These are phyloP conservation scores for Notolepis coatsorum DNA, from an alignment of 2,797 vertebrate genomes.

Conservation along the genomic window DNA sequence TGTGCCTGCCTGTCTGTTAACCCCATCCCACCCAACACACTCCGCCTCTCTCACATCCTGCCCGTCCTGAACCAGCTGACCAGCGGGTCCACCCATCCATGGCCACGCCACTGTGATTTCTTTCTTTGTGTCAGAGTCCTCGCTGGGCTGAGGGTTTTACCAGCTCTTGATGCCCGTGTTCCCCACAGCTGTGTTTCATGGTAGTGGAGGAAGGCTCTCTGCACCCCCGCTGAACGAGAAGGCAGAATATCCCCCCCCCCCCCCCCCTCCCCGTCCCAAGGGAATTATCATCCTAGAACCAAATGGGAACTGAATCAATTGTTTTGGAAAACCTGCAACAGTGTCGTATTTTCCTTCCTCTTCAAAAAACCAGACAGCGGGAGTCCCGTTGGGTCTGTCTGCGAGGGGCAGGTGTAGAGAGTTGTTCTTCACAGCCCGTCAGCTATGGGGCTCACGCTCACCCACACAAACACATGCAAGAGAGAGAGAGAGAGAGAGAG, in stretches of 20 bases:
- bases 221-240: conserved; percentile 35
- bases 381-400: conserved; percentile 53
- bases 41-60: conserved; percentile 56
- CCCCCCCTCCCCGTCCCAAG: background rate
- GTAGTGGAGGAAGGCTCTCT: conserved; percentile 50
- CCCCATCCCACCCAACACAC: conserved; percentile 62
- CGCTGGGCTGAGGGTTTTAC: conserved; percentile 77
- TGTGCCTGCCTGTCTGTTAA: conserved; percentile 40
- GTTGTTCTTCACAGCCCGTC: conserved; percentile 58
- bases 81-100: conserved; percentile 59
- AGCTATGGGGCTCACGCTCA: conserved; percentile 64
- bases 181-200: conserved; percentile 63
- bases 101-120: conserved; percentile 64
- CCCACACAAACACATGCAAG: conserved; percentile 30
- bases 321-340: too few species aligned
- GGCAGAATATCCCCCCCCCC: conserved; percentile 31
- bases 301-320: too few species aligned
- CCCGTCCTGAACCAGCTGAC: conserved; percentile 37
- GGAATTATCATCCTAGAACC: conserved; percentile 21
- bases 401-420: conserved; percentile 44
- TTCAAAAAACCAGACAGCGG: conserved; percentile 43
- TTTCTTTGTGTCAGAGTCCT: conserved; percentile 68
- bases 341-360: conserved; percentile 18
- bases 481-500: conserved; percentile 40
- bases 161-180: conserved; percentile 60